Evolutionary conservation across 1,140 invertebrate genomes (phyloP).

Genomic region (Aplysia californica): DNA sequence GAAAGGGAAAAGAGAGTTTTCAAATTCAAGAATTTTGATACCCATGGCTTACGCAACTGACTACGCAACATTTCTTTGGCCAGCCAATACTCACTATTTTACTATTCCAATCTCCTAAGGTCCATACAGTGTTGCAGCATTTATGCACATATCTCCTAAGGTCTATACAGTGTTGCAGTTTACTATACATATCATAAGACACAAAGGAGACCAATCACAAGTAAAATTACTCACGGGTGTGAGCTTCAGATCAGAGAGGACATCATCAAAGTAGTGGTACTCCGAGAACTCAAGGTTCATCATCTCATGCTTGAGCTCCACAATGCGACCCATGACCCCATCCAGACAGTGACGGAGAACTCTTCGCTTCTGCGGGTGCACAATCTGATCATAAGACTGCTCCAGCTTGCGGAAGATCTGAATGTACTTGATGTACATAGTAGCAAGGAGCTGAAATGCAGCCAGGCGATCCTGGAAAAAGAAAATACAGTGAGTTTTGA

Average conservation of each 20-base stretch:
- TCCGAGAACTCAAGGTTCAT: conserved; percentile 88
- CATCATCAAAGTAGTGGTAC: conserved; percentile 86
- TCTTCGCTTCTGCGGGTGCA: conserved; percentile 91
- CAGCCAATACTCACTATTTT: no score
- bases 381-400: conserved; percentile 87
- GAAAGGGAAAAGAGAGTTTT: no score
- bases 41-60: no score
- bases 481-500: not conserved
- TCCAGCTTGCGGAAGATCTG: conserved; percentile 81
- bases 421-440: conserved; percentile 83
- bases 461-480: conserved; percentile 62
- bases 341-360: conserved; percentile 84
- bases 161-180: no score
- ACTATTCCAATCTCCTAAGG: no score
- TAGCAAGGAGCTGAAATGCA: conserved; percentile 67
- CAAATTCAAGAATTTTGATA: no score
- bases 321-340: conserved; percentile 78
- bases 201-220: no score
- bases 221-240: conserved; percentile 76
- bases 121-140: no score
- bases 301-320: conserved; percentile 79
- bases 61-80: no score
- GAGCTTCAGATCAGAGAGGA: conserved; percentile 73
- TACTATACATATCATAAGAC: no score
- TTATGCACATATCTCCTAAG: no score